These are phyloP conservation scores for Falco punctatus DNA, from an alignment of 2,113 vertebrate species.

Conservation along the genomic window DNA sequence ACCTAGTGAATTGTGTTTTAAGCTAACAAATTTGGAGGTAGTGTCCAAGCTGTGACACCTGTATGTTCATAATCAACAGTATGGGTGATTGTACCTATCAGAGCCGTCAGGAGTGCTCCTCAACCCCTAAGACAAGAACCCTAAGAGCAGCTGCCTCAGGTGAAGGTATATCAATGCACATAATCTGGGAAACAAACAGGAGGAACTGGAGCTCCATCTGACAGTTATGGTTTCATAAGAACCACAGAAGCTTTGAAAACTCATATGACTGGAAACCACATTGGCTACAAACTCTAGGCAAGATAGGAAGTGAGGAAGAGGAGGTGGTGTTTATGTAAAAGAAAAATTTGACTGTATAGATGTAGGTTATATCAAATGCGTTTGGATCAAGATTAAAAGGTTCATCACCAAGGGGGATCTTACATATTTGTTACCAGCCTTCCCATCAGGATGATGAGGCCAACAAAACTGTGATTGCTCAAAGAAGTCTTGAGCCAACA, in stretches of 20 bases:
- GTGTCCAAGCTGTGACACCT: background rate
- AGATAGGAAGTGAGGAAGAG: background rate
- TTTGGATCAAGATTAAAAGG: background rate
- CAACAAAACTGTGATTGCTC: fast-evolving
- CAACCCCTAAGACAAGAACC: background rate
- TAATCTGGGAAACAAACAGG: background rate
- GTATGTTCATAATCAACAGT: background rate
- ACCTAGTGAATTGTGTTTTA: background rate
- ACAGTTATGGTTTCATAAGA: background rate
- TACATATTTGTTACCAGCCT: background rate
- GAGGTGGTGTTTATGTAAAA: background rate
- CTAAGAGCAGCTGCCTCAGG: background rate
- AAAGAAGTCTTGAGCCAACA: background rate
- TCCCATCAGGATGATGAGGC: background rate
- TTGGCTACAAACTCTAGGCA: background rate
- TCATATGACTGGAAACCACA: background rate
- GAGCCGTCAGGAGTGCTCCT: background rate
- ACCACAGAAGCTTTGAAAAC: background rate
- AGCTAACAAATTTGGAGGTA: background rate
- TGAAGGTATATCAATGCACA: background rate
- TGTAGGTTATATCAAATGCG: background rate
- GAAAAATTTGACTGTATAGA: background rate
- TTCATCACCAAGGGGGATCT: background rate
- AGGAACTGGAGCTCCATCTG: background rate
- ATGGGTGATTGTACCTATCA: background rate